phyloP scores from a whole-genome alignment of 1,140 invertebrate species.

The Leptopilina clavipes region DNA sequence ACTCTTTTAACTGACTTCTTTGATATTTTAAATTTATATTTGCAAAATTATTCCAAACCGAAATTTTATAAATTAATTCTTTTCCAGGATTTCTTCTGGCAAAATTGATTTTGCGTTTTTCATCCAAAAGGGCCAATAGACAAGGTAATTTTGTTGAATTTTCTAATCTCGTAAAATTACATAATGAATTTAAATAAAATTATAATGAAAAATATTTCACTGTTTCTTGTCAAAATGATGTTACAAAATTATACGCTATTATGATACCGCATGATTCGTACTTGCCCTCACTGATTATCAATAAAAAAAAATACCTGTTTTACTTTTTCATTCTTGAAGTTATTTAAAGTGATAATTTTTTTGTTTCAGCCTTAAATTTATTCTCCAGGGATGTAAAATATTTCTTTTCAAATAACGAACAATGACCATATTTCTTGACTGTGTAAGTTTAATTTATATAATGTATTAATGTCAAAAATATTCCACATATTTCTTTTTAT shows the following conservation, averaged over 20 bases:
- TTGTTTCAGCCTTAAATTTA: neutral
- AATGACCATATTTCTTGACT: no score
- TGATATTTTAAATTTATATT: neutral
- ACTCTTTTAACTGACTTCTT: neutral
- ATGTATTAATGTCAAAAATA: neutral
- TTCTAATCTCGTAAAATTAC: neutral
- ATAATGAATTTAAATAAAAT: neutral
- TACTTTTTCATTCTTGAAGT: neutral
- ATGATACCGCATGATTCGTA: constrained; percentile 12
- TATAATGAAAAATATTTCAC: no score
- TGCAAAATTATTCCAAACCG: neutral
- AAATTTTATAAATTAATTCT: neutral
- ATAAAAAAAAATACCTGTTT: neutral
- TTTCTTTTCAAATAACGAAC: no score
- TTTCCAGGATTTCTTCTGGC: neutral
- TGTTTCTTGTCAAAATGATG: neutral
- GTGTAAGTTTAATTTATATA: neutral
- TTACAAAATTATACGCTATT: constrained; percentile 31
- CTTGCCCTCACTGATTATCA: constrained; percentile 27
- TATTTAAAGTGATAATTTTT: neutral
- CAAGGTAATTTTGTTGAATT: neutral
- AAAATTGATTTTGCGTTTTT: neutral
- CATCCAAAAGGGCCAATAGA: no score
- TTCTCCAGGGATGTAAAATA: no score
- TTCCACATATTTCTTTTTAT: neutral